Base-by-base conservation (phyloP, 2,888 invertebrate species). In the Podotricha telesiphe region DNA sequence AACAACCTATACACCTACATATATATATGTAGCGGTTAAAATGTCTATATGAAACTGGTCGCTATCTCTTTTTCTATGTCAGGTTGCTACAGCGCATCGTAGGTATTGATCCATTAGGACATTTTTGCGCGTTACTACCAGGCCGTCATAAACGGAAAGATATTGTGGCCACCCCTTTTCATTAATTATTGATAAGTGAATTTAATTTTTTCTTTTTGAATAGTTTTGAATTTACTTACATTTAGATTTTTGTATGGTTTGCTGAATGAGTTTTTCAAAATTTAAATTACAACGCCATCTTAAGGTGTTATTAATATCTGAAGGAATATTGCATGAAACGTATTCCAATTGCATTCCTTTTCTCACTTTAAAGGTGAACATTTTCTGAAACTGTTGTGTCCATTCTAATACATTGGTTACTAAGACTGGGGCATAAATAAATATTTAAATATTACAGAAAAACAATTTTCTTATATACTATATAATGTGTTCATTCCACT, bases 21-120 rank as follows among this genome's bases (percentile, higher is more conserved):
- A 6, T 6, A 37, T 37, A 37, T 6, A 37, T 10, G 37, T 7
- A 37, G 37, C 37, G 6, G 37, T 37, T 2, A 45, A 28, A 42
- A 22, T 22, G 20, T 8, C 20, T 22, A 17, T 13, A 28, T 28
- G 15, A n/a, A 59, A 17, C 1, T 11, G 22, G 17, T 28, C 45
- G 59, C 45, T 13, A n/a, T 10, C 59, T 59, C 59, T 20, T 42
- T 42, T 59, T 19, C 40, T 28, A 59, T 59, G 59, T 11, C 59
- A 45, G 28, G 45, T 59, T 40, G 22, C 45, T 59, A 59, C 59
- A 45, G 59, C 59, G 28, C 59, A 59, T 59, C 59, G n/a, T 40
- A 42, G n/a, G 45, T 59, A 59, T 59, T 59, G 59, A 59, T 59
- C 59, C 59, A 45, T 22, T 22, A n/a, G 10, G 11, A 45, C 45